These are phyloP conservation scores for Thelaira solivaga DNA, from an alignment of 2,888 invertebrate species.

Conservation along the genomic window DNA sequence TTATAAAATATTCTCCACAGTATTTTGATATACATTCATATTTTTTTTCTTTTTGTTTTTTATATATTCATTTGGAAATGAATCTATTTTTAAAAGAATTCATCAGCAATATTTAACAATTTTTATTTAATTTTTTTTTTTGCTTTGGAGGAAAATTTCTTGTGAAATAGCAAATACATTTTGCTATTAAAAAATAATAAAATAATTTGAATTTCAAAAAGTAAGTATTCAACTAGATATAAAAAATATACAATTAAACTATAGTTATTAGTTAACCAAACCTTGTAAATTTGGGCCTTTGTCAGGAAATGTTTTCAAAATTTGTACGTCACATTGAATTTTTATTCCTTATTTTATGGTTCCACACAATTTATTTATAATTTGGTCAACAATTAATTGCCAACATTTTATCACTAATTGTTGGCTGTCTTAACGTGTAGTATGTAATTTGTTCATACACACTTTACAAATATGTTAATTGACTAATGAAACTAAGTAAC, in stretches of 20 bases:
- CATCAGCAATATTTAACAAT: constrained; percentile 34
- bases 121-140: constrained; percentile 49
- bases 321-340: too few relatives aligned
- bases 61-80: constrained; percentile 53
- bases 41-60: too few relatives aligned
- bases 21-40: background rate
- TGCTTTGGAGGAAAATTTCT: constrained; percentile 63
- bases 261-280: too few relatives aligned
- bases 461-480: constrained; percentile 53
- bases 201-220: background rate
- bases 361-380: constrained; percentile 64
- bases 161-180: constrained; percentile 38
- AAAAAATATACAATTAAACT: background rate
- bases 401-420: constrained; percentile 56
- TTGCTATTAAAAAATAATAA: constrained; percentile 49
- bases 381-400: constrained; percentile 66
- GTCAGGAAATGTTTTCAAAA: too few relatives aligned
- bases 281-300: too few relatives aligned
- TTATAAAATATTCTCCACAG: constrained; percentile 32
- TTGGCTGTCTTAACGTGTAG: constrained; percentile 38
- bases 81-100: constrained; percentile 53
- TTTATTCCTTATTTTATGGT: constrained; percentile 39
- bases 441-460: constrained; percentile 37
- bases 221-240: background rate
- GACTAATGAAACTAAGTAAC: constrained; percentile 42